Conservation (phyloP, 1,140 invertebrate genomes). For the Diachasmimorpha longicaudata region DNA sequence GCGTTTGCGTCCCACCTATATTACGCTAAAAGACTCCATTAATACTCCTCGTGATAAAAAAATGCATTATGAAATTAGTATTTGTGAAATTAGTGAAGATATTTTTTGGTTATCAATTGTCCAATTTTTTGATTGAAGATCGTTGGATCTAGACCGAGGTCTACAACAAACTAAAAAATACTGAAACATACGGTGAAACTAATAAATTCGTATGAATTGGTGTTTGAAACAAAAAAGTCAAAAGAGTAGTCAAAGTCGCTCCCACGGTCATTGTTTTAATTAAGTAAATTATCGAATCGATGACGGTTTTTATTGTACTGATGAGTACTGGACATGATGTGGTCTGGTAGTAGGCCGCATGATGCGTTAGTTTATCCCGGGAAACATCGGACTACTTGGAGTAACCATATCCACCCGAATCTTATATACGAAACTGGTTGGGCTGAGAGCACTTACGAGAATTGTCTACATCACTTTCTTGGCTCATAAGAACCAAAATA, state of each 20-base stretch:
- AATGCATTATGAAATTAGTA: too few species aligned
- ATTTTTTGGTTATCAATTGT: too few species aligned
- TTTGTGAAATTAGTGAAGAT: too few species aligned
- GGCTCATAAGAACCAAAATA: not conserved
- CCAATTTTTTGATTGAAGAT: too few species aligned
- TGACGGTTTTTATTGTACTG: conserved; percentile 44
- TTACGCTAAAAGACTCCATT: too few species aligned
- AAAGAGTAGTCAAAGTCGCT: conserved; percentile 46
- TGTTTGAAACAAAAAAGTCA: conserved; percentile 9
- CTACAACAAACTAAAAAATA: too few species aligned
- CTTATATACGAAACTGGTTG: not conserved
- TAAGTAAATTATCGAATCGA: conserved; percentile 38
- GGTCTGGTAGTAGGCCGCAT: conserved; percentile 39
- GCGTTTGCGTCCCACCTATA: too few species aligned
- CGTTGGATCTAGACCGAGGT: too few species aligned
- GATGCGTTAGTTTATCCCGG: conserved; percentile 44
- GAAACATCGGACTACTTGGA: conserved; percentile 49
- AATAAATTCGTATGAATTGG: too few species aligned
- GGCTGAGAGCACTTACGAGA: not conserved
- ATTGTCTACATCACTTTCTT: not conserved
- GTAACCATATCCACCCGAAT: not conserved
- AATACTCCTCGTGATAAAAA: too few species aligned
- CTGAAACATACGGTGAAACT: too few species aligned
- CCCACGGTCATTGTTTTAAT: conserved; percentile 44
- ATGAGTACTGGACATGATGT: conserved; percentile 44